These are phyloP conservation scores for Cyprinodon variegatus DNA, from an alignment of 2,113 vertebrate genomes.

Conservation along the genomic window DNA sequence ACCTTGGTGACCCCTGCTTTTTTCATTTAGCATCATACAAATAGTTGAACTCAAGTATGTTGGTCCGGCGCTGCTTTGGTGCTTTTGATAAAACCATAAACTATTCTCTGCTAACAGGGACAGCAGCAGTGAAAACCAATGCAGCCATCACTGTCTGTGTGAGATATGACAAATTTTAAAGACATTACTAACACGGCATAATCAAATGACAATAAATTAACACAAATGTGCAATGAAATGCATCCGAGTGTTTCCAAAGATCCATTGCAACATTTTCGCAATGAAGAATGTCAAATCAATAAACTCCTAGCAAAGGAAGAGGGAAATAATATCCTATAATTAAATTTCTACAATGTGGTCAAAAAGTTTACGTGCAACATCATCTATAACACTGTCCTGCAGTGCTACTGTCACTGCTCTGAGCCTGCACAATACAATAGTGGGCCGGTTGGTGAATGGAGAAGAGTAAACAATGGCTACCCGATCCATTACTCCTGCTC, in stretches of 20 bases:
- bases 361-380: not conserved
- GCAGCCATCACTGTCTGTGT: not conserved
- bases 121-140: not conserved
- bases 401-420: slow-evolving; percentile 5
- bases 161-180: not conserved
- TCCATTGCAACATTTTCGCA: not conserved
- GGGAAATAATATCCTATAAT: not conserved
- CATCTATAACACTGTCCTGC: not conserved
- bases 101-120: no score
- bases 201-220: not conserved
- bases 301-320: not conserved
- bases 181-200: not conserved
- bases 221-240: not conserved
- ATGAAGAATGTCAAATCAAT: slow-evolving; percentile 14
- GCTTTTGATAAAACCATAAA: no score
- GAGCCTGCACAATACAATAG: slow-evolving; percentile 50
- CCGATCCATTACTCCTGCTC: slow-evolving; percentile 77
- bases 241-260: not conserved
- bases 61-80: no score
- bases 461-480: slow-evolving; percentile 74
- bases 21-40: no score
- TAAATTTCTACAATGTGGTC: not conserved
- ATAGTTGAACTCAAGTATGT: no score
- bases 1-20: no score
- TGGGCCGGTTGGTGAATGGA: slow-evolving; percentile 42